Evolutionary conservation across 1,140 invertebrate genomes (phyloP).

Genomic region (Zaprionus africanus): DNA sequence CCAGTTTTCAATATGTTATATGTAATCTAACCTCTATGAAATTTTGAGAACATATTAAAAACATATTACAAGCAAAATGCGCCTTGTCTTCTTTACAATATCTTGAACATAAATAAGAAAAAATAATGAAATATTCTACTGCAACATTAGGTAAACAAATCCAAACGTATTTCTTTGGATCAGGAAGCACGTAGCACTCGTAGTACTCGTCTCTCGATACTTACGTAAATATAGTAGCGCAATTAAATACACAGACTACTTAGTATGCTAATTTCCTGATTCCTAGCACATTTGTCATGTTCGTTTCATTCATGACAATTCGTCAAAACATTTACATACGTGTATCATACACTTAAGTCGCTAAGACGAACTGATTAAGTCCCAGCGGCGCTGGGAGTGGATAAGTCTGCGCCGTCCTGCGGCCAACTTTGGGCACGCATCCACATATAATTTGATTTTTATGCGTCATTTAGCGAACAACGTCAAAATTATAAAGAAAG

Average conservation of each 20-base stretch:
- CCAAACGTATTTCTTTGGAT: background rate
- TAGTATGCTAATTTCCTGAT: slow-evolving; percentile 10
- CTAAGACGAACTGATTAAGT: background rate
- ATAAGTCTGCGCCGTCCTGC: background rate
- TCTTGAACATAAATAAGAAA: no score
- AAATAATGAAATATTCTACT: background rate
- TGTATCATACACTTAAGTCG: background rate
- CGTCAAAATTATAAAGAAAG: background rate
- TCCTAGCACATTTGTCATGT: background rate
- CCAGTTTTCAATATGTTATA: no score
- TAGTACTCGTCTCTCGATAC: background rate
- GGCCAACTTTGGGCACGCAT: background rate
- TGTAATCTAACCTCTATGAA: no score
- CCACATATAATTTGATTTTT: slow-evolving; percentile 14
- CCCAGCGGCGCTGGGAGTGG: background rate
- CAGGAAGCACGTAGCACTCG: background rate
- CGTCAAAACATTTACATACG: background rate
- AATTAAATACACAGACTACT: slow-evolving; percentile 10
- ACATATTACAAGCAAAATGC: no score
- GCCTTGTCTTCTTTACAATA: no score
- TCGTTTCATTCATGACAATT: background rate
- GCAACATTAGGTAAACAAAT: background rate
- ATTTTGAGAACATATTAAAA: no score
- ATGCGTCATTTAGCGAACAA: slow-evolving; percentile 5
- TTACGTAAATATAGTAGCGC: background rate